Evolutionary conservation across 2,888 invertebrate species (phyloP), one percentile per base, ranked within the genome.

Genomic region (Heliconius cydno): DNA sequence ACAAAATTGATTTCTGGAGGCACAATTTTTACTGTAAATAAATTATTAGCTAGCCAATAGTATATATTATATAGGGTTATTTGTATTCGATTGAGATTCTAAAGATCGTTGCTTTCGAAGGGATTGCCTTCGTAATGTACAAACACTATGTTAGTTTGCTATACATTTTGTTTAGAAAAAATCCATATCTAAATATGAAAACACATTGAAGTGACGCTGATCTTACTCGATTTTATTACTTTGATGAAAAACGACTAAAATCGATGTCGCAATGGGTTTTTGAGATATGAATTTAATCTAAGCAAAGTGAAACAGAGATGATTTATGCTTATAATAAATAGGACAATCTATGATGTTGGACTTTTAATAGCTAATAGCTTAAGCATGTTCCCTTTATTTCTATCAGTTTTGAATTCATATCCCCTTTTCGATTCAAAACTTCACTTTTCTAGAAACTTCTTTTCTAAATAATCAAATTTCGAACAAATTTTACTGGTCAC

Each of bases 1-100:
- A 91, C 89, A 92, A 60, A 90, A 91, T 90, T 91, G 89, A 88
- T 89, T 91, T 92, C 88, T 91, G 89, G 92, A 92, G 93, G 94
- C 95, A 95, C 94, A 94, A 94, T 91, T 90, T 91, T 90, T 92
- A 92, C 91, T 94, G 94, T 95, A 94, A 89, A 94, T 95, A 94
- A 85, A 91, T 90, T 90, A 82, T 87, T 92, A 93, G 92, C 87
- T 92, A 93, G 92, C 86, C 87, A 87, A 89, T 91, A 90, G 90
- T 88, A 88, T 90, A 90, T 88, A 79, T 81, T 81, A 83, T 79
- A 68, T 78, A 81, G 82, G 83, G 83, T 85, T 83, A 83, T 83
- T 83, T 80, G 80, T 81, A 80, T 83, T 81, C 78, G 76, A 82
- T 82, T 81, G 83, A 83, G 83, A 83, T 84, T 83, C 81, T 81